Evolutionary conservation across 2,888 invertebrate genomes (phyloP).

Genomic region (Diabrotica balteata): DNA sequence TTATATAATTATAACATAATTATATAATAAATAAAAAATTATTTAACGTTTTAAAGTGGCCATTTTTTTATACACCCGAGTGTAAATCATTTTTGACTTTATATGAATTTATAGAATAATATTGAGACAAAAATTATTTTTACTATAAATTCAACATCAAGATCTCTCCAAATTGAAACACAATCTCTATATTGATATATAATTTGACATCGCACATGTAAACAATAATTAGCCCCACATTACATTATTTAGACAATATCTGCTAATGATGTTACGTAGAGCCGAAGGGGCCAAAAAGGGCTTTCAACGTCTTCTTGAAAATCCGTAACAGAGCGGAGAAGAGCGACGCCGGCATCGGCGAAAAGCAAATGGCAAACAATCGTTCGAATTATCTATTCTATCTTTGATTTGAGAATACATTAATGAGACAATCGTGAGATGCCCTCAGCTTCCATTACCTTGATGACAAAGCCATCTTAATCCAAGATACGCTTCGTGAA

Average conservation of each 20-base stretch:
- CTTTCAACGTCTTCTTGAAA: slow-evolving; percentile 21
- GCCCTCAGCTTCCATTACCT: slow-evolving; percentile 59
- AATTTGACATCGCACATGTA: not conserved
- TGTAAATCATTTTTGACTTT: too few species aligned
- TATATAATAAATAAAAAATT: too few species aligned
- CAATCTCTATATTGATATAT: too few species aligned
- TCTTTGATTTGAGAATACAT: slow-evolving; percentile 60
- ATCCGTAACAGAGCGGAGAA: slow-evolving; percentile 20
- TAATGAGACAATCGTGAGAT: slow-evolving; percentile 58
- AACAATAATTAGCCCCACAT: slow-evolving; percentile 7
- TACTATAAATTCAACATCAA: too few species aligned
- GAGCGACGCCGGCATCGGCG: slow-evolving; percentile 7
- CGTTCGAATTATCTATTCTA: slow-evolving; percentile 57
- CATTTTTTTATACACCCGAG: too few species aligned
- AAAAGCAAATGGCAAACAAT: slow-evolving; percentile 51
- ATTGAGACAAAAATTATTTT: too few species aligned
- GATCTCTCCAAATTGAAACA: too few species aligned
- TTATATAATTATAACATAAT: too few species aligned
- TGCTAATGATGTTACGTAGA: slow-evolving; percentile 24
- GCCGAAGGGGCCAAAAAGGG: slow-evolving; percentile 14
- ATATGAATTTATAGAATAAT: too few species aligned
- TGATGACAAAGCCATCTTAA: slow-evolving; percentile 60
- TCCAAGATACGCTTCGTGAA: slow-evolving; percentile 52
- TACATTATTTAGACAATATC: slow-evolving; percentile 13
- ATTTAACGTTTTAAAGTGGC: too few species aligned